These are phyloP conservation scores for Hemicordylus capensis DNA, from an alignment of 2,113 vertebrate genomes.

Conservation along the genomic window DNA sequence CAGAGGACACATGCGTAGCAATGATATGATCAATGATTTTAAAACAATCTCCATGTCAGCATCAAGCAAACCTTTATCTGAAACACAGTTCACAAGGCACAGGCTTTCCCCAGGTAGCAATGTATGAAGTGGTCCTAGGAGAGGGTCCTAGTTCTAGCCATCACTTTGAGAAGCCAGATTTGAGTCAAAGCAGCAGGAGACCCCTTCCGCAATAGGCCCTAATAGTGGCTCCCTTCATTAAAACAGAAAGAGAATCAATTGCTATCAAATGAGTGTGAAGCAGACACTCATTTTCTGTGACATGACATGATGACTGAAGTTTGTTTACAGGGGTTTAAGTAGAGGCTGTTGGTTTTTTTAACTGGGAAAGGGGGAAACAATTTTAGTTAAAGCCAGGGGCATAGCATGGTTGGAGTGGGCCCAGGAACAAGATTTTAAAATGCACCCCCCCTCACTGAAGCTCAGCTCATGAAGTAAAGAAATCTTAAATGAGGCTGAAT, in stretches of 20 bases:
- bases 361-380: neutral
- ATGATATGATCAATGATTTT: neutral
- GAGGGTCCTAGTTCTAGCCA: neutral
- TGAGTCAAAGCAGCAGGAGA: conserved; percentile 48
- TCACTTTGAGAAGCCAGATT: conserved; percentile 22
- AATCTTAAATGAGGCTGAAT: no score
- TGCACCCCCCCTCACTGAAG: no score
- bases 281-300: conserved; percentile 41
- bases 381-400: conserved; percentile 36
- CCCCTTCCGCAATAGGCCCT: conserved; percentile 24
- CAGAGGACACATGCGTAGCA: neutral
- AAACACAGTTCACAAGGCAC: neutral
- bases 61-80: neutral
- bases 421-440: no score
- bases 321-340: conserved; percentile 26
- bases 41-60: neutral
- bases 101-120: neutral
- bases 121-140: conserved; percentile 42
- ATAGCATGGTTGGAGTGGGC: no score
- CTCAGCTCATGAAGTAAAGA: no score
- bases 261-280: conserved; percentile 40
- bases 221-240: conserved; percentile 50
- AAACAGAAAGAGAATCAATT: conserved; percentile 41
- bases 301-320: conserved; percentile 22
- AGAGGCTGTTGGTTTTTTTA: neutral